phyloP scores from a whole-genome alignment of 2,888 invertebrate genomes.

The Oxycera nigricornis region DNA sequence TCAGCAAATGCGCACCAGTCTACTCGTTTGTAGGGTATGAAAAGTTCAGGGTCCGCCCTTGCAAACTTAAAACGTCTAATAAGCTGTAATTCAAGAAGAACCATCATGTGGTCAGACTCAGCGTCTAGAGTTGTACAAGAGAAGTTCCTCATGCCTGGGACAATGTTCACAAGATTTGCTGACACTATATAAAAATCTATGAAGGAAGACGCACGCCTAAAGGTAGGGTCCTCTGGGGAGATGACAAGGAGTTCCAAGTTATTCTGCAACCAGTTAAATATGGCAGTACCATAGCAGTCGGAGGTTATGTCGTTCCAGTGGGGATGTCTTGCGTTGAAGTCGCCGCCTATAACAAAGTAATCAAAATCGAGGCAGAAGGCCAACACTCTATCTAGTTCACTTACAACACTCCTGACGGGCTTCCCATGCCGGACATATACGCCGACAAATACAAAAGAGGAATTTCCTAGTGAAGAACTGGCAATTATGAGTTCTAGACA shows the following conservation, averaged over 20 bases:
- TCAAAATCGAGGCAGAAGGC: not conserved
- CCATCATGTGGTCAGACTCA: not conserved
- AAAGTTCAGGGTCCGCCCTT: not conserved
- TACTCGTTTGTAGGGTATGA: not conserved
- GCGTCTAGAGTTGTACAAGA: not conserved
- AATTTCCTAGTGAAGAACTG: not conserved
- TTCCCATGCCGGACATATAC: not conserved
- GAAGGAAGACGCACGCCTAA: not conserved
- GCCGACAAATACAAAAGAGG: not conserved
- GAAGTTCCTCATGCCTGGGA: not conserved
- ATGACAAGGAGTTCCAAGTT: not conserved
- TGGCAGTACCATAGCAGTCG: not conserved
- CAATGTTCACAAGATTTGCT: not conserved
- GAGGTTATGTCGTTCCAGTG: not conserved
- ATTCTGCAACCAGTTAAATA: not conserved
- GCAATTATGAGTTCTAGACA: not conserved
- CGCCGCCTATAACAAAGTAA: not conserved
- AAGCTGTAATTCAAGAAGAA: not conserved
- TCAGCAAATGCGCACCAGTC: not conserved
- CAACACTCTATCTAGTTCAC: not conserved
- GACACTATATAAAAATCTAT: not conserved
- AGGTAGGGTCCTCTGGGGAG: not conserved
- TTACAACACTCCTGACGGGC: not conserved
- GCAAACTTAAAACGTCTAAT: not conserved
- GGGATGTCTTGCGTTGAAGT: not conserved